phyloP scores from a whole-genome alignment of 37 sponge, comb jelly and placozoan species.

The Ianthella basta region DNA sequence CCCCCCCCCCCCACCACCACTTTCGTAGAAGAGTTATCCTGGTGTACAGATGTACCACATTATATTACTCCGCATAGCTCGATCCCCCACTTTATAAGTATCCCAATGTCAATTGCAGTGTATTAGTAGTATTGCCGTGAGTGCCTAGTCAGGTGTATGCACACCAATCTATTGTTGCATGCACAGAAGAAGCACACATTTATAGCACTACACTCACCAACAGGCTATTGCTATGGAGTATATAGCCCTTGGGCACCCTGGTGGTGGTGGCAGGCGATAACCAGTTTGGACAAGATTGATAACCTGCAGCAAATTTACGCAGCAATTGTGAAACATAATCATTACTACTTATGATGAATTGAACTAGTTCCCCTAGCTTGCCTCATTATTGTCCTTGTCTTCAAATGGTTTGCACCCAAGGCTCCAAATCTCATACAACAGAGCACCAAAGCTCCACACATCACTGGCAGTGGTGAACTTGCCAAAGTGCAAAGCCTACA shows the following conservation, averaged over 20 bases:
- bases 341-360: not conserved
- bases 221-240: not conserved
- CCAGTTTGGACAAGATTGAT: constrained; percentile 29
- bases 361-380: not conserved
- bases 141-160: no score
- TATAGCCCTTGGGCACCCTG: constrained; percentile 2
- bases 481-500: constrained; percentile 19
- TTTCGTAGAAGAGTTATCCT: no score
- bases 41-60: no score
- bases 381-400: constrained; percentile 5
- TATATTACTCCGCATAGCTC: no score
- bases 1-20: no score
- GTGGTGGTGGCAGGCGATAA: constrained; percentile 14
- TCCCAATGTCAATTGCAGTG: no score
- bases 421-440: constrained; percentile 16
- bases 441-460: constrained; percentile 24
- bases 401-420: constrained; percentile 7
- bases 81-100: no score
- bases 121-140: no score
- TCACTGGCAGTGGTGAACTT: constrained; percentile 24
- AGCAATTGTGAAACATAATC: not conserved
- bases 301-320: not conserved
- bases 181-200: no score
- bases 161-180: no score
- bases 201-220: not conserved